Evolutionary conservation across 2,797 vertebrate species (phyloP), one percentile per base, ranked within the genome.

Genomic region (Mycteria americana): DNA sequence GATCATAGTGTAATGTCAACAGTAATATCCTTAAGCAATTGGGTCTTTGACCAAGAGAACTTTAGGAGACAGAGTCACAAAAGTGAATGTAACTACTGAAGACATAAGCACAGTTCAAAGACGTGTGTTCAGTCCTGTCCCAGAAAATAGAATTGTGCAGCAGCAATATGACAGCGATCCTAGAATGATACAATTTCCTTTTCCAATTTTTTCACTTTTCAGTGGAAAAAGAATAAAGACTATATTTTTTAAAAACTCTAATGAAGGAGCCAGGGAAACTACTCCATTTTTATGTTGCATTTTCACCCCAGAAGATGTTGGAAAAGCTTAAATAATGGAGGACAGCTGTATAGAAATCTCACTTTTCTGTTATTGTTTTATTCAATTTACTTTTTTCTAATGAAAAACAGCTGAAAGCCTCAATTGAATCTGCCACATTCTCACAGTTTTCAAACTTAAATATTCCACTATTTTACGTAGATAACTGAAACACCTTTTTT

Each of bases 401-500:
- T 45, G 8, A 74, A 94, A 75, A 74, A 27, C 4, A 35, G 19
- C 3, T 41, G 25, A 85, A 91, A 87, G 17, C 54, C 80, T 28
- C 46, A 69, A 82, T 4, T 43, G 19, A 68, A 43, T 75, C 37
- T 33, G 25, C 37, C 60, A 85, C 16, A n/a, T 35, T 65, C 41
- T 79, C 50, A 30, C 43, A 28, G 18, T 67, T 69, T 56, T 75
- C 37, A 74, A 88, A 76, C 15, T 62, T 41, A 69, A 93, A 41
- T 62, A 87, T 79, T 86, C 35, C 51, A 82, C 39, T 21, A 51
- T 78, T 75, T 67, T 87, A 59, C 8, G 7, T 0, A 59, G 92
- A 53, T n/a, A 93, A 85, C 27, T 84, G n/a, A 86, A 93, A 73
- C 39, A 83, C 57, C 62, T 46, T 60, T 72, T 89, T 80, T 79